These are phyloP conservation scores for Agelastica alni DNA, from an alignment of 2,888 invertebrate species.

Conservation along the genomic window DNA sequence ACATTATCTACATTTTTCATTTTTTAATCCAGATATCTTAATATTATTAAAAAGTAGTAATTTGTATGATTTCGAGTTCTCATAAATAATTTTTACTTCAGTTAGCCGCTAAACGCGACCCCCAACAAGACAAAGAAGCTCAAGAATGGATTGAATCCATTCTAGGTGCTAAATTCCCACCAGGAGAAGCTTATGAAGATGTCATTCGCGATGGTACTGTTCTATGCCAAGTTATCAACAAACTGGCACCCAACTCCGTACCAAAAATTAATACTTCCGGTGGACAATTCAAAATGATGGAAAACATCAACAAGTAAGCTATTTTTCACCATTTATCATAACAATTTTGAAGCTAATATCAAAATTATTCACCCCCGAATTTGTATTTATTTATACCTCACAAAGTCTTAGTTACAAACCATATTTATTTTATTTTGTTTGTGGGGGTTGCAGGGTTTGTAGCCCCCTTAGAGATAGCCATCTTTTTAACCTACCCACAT, in stretches of 20 bases:
- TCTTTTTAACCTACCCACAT: too few relatives aligned
- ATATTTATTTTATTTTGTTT: too few relatives aligned
- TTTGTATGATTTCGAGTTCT: too few relatives aligned
- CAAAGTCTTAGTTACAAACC: too few relatives aligned
- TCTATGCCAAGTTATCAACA: conserved; percentile 94
- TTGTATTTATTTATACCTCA: too few relatives aligned
- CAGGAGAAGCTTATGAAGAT: conserved; percentile 81
- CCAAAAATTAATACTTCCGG: conserved; percentile 91
- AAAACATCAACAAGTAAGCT: conserved; percentile 92
- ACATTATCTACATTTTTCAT: conserved; percentile 21
- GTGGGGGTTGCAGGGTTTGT: too few relatives aligned
- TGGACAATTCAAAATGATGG: conserved; percentile 99
- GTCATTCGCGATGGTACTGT: conserved; percentile 90
- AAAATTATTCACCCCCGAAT: too few relatives aligned
- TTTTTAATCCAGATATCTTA: too few relatives aligned
- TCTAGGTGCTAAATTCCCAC: conserved; percentile 86
- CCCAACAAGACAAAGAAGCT: conserved; percentile 82
- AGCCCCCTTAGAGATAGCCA: too few relatives aligned
- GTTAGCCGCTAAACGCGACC: conserved; percentile 84
- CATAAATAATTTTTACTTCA: conserved; percentile 53
- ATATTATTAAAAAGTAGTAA: too few relatives aligned
- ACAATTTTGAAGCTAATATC: too few relatives aligned
- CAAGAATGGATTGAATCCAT: conserved; percentile 91
- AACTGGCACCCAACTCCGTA: conserved; percentile 84
- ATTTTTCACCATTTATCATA: too few relatives aligned